phyloP scores from a whole-genome alignment of 1,140 invertebrate genomes.

The Sesamia nonagrioides region DNA sequence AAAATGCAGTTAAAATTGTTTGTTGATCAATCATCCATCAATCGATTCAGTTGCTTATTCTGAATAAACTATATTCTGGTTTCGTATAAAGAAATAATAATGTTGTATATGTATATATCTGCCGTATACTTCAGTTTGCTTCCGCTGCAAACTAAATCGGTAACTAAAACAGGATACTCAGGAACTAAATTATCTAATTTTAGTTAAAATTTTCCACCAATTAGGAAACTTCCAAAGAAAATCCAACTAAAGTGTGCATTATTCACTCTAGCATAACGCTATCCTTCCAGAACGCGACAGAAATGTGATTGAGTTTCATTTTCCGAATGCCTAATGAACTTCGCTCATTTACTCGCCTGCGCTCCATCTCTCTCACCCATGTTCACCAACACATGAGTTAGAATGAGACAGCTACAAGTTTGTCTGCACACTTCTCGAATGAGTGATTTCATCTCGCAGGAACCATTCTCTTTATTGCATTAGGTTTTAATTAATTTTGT shows the following conservation, averaged over 20 bases:
- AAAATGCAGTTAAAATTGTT: too few relatives aligned
- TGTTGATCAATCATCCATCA: too few relatives aligned
- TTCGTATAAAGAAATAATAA: too few relatives aligned
- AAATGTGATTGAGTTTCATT: constrained; percentile 78
- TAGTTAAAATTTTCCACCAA: not conserved
- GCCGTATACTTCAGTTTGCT: too few relatives aligned
- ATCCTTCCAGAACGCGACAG: constrained; percentile 64
- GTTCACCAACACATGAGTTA: not conserved
- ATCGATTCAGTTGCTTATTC: too few relatives aligned
- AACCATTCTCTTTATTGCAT: constrained; percentile 32
- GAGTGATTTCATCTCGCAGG: constrained; percentile 13
- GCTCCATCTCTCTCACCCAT: constrained; percentile 53
- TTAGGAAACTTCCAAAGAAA: constrained; percentile 2
- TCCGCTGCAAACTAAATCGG: too few relatives aligned
- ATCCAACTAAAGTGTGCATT: not conserved
- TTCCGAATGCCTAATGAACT: constrained; percentile 77
- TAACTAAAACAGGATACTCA: too few relatives aligned
- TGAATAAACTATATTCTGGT: too few relatives aligned
- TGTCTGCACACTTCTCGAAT: constrained; percentile 1
- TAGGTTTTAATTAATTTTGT: constrained; percentile 38
- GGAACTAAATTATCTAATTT: not conserved
- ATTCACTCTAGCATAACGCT: constrained; percentile 56
- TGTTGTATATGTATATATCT: too few relatives aligned
- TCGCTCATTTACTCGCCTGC: constrained; percentile 60
- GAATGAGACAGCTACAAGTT: constrained; percentile 53